Base-by-base conservation (phyloP, 2,888 invertebrate species). In the Eudemis profundana region DNA sequence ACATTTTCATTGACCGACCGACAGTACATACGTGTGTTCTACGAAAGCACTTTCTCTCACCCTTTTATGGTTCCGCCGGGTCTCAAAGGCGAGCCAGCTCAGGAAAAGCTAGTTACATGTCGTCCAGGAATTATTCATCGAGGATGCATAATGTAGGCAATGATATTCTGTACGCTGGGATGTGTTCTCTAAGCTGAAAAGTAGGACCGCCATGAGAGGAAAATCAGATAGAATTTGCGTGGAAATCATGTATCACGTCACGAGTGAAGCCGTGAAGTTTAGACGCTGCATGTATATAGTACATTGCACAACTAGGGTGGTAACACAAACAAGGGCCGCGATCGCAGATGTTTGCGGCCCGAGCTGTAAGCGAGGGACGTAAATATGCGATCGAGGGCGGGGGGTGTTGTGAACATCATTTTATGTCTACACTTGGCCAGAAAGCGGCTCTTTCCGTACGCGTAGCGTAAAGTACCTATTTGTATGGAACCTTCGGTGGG, bases 41-140 rank as follows among this genome's bases (percentile, higher is more conserved):
- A 19, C 19, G 8, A 42, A 57, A 19, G n/a, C 54, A 50, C 42
- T 63, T 50, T 57, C 50, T 42, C 49, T 29, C 33, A 33, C 23
- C 56, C 49, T 57, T 63, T 57, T 63, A 49, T 8, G 56, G 47
- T 38, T 63, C 23, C 23, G 15, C 14, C 42, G 27, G 47, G 33
- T 33, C 21, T 57, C 40, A 49, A 56, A 50, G 40, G 17, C 14
- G n/a, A 44, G 47, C 5, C 29, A n/a, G 15, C 33, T 8, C 27
- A 5, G 44, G 44, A 36, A 46, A 23, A 23, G 40, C 61, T 15
- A 19, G 33, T 36, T 27, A 21, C 38, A 33, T 29, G 29, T 50
- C 12, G 15, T 19, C 14, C 23, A 23, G 40, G 29, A 56, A 63
- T 56, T 42, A 56, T 56, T 49, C 40, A 49, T 56, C 19, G 17